A percentile compares a stretch with the other conserved stretches of the same genome.
These are phyloP conservation scores for Archivesica marissinica DNA, from an alignment of 1,140 invertebrate genomes.

Conservation along the genomic window DNA sequence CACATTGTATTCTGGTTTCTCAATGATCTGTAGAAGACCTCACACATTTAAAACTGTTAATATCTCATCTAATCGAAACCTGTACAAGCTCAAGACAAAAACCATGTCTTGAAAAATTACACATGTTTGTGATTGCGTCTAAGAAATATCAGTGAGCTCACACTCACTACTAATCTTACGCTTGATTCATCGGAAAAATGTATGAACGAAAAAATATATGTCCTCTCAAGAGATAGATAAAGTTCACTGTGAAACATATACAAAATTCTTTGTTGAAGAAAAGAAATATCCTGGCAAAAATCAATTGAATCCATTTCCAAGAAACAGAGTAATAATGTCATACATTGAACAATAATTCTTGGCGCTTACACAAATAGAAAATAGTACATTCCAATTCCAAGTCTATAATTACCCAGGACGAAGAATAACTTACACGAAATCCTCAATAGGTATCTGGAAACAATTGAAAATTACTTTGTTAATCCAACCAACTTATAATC, in stretches of 20 bases:
- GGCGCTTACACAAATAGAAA: neutral
- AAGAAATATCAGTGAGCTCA: neutral
- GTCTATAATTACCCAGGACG: neutral
- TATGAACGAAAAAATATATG: neutral
- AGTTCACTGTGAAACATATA: too few relatives aligned
- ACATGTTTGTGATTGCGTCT: too few relatives aligned
- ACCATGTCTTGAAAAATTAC: neutral
- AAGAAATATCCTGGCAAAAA: too few relatives aligned
- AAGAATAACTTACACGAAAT: neutral
- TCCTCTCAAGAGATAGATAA: too few relatives aligned
- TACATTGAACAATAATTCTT: too few relatives aligned
- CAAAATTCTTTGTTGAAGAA: too few relatives aligned
- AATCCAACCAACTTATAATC: neutral
- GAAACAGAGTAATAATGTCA: neutral
- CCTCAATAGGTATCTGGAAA: neutral
- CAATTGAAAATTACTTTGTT: neutral
- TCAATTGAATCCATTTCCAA: too few relatives aligned
- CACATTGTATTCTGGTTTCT: neutral
- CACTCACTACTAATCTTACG: neutral
- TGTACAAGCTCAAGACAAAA: neutral
- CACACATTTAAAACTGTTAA: conserved; percentile 19
- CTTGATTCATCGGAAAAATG: neutral
- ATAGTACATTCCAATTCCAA: neutral
- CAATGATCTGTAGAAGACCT: neutral
- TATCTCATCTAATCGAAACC: neutral